Evolutionary conservation across 2,113 vertebrate genomes (phyloP), one percentile per base, ranked within the genome.

Genomic region (Lycaon pictus): DNA sequence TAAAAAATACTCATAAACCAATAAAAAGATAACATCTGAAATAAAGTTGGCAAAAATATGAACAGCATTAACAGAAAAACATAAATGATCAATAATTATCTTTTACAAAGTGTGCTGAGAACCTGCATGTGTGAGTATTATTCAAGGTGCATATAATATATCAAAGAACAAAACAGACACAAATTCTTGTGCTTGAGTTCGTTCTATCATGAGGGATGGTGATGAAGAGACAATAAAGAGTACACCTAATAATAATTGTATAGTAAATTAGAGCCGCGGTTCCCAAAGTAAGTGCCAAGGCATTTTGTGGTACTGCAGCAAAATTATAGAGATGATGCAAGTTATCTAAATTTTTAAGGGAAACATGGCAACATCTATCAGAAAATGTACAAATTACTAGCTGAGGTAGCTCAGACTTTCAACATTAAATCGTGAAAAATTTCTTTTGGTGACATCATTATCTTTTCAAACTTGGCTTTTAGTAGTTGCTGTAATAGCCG

Each of bases 1-100:
- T 10, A 80, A 93, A 90, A 71, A 79, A 43, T 13, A 90, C 19
- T 95, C 17, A 85, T 6, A 76, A 90, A 93, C 5, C 37, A 69
- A 74, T 16, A 87, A 83, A 94, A 93, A 56, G 20, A 48, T 23
- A 37, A 71, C 8, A 86, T 12, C 53, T 77, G 79, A 76, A 90
- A 85, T 48, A 60, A 93, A 89, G 65, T 23, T 58, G 23, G 12
- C 12, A 93, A 95, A 95, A 81, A 56, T 51, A 51, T 69, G 69
- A 63, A 65, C 5, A 72, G 43, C 67, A 56, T 43, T 71, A 3
- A 80, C 11, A 55, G 13, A 60, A 80, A 96, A 92, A 51, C 9
- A 56, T 65, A 62, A 79, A 48, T 90, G 51, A 12, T 11, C 19
- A 27, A 25, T 76, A 63, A 62, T 43, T 35, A 63, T n/a, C 65